Percentiles rank a stretch among this genome's conserved stretches.
Conservation (phyloP, 2,888 invertebrate species). For the Rhimphoctona megacephalus region DNA sequence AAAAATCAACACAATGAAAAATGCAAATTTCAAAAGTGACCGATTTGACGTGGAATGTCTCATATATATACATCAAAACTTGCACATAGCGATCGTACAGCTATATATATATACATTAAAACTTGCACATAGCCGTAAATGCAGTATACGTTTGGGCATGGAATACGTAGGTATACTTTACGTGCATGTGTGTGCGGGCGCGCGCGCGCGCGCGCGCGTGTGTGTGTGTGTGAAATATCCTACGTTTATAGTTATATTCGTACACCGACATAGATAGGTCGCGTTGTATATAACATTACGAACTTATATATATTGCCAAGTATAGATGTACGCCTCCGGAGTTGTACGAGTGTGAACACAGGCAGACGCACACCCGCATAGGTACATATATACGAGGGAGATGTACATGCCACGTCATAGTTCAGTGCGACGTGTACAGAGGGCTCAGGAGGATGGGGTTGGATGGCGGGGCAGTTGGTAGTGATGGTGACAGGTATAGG, state of each 20-base stretch:
- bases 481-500: constrained; percentile 41
- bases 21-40: too few species aligned
- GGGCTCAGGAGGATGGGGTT: constrained; percentile 38
- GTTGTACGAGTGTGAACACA: constrained; percentile 18
- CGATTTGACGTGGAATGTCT: too few species aligned
- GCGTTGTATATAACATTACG: constrained; percentile 28
- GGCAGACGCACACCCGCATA: not conserved
- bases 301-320: constrained; percentile 17
- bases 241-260: not conserved
- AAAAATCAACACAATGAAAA: too few species aligned
- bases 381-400: constrained; percentile 52
- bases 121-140: constrained; percentile 4
- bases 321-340: constrained; percentile 34
- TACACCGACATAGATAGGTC: not conserved
- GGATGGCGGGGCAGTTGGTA: constrained; percentile 44
- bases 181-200: not conserved
- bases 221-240: not conserved
- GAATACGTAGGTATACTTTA: not conserved
- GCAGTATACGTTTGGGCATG: not conserved
- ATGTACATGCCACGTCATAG: constrained; percentile 76
- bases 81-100: not conserved
- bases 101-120: not conserved
- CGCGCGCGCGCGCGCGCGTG: not conserved
- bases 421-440: constrained; percentile 74
- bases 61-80: too few species aligned